phyloP scores from a whole-genome alignment of 2,888 invertebrate species.

The Rosalia funebris region DNA sequence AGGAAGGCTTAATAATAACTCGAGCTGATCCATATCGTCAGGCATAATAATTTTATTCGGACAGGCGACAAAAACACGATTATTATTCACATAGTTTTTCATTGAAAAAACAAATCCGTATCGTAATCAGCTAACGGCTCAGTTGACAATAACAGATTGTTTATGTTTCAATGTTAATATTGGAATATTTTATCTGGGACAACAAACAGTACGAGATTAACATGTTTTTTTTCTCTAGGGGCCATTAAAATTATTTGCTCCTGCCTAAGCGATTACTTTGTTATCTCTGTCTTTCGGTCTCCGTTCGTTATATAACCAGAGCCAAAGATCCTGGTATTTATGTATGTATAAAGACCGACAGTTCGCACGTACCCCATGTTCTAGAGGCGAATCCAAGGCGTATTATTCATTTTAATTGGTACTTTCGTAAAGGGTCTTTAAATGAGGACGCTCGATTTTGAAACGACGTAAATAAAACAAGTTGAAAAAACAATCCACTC shows the following conservation, averaged over 20 bases:
- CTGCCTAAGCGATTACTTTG: conserved; percentile 9
- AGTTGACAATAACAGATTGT: conserved; percentile 5
- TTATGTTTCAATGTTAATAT: conserved; percentile 18
- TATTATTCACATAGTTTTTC: background rate
- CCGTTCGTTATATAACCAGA: conserved; percentile 8
- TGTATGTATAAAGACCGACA: too few relatives aligned
- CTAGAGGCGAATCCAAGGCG: too few relatives aligned
- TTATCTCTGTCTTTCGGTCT: background rate
- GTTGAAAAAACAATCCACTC: too few relatives aligned
- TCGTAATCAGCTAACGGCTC: background rate
- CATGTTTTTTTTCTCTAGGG: conserved; percentile 10
- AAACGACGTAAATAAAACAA: too few relatives aligned
- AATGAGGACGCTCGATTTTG: too few relatives aligned
- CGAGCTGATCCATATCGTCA: too few relatives aligned
- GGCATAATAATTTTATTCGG: too few relatives aligned
- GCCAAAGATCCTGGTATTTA: background rate
- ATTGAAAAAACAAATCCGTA: background rate
- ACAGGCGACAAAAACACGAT: background rate
- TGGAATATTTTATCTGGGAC: conserved; percentile 15
- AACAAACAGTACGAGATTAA: conserved; percentile 14
- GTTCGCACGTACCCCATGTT: too few relatives aligned
- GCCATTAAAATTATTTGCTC: conserved; percentile 6
- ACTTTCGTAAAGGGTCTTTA: too few relatives aligned
- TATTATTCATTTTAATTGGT: too few relatives aligned
- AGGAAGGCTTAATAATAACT: too few relatives aligned